Evolutionary conservation across 2,113 vertebrate species (phyloP), one percentile per base, ranked within the genome.

Genomic region (Caloenas nicobarica): DNA sequence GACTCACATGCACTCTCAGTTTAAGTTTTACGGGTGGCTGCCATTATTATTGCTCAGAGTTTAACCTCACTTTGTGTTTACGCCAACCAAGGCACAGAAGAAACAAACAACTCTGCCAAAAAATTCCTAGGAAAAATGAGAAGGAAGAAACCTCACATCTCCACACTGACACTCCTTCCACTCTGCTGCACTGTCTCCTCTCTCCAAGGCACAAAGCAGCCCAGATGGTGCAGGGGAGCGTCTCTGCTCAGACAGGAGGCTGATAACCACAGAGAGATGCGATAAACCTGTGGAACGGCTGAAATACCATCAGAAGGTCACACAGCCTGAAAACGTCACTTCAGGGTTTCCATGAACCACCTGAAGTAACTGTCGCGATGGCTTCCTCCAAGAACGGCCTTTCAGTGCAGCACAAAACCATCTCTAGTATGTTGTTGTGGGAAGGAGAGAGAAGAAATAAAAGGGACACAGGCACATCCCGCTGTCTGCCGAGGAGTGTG

Each of bases 201-300:
- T 26, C 42, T 69, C 23, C 3, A 46, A 89, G 57, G 26, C 69
- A 57, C 25, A 74, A 29, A 60, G 62, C 54, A 86, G 57, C 66
- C 15, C 58, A 79, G 50, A 23, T 7, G 4, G 44, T 14, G 40
- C 66, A 86, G 46, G 79, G 81, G n/a, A 78, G 74, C 66, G 88
- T 60, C 64, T 81, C 69, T 53, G 15, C 62, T 73, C 68, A 81
- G 70, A 40, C 74, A 56, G 54, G 50, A 88, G 85, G 58, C 46
- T 48, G 89, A 89, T 86, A 94, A 95, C 79, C 93, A 88, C 79
- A 54, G 19, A 16, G 31, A 91, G 89, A 95, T 80, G 81, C 2
- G 62, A 94, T 86, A 93, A 95, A 80, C 54, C 25, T 2, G 3
- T 16, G 28, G 40, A 96, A 94, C 25, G 18, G 62, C 88, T 91